These are phyloP conservation scores for Ochropleura leucogaster DNA, from an alignment of 2,888 invertebrate species.

Conservation along the genomic window DNA sequence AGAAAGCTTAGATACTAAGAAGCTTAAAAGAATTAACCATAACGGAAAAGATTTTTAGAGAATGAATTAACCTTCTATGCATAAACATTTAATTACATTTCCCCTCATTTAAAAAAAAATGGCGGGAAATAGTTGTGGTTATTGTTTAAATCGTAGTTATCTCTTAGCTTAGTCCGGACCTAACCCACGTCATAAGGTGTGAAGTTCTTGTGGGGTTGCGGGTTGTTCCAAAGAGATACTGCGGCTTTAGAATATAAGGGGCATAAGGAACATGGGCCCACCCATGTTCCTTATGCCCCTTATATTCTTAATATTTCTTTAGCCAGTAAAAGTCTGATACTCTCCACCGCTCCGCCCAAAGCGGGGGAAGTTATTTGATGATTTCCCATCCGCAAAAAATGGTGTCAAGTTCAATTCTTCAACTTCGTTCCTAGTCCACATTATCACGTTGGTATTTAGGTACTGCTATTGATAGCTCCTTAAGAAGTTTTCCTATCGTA, in stretches of 20 bases:
- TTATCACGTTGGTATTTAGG: background rate
- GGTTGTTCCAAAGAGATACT: too few relatives aligned
- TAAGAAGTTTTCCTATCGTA: background rate
- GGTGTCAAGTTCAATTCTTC: background rate
- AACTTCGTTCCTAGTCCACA: background rate
- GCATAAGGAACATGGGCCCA: too few relatives aligned
- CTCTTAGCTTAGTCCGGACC: background rate
- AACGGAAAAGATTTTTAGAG: background rate
- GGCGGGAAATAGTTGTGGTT: background rate
- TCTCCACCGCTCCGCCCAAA: too few relatives aligned
- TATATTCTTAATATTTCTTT: too few relatives aligned
- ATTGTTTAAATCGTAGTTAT: background rate
- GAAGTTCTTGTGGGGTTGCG: background rate
- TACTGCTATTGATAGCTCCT: conserved; percentile 8
- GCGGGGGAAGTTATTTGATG: too few relatives aligned
- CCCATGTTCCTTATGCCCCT: too few relatives aligned
- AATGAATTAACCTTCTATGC: background rate
- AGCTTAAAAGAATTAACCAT: too few relatives aligned
- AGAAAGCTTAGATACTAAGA: too few relatives aligned
- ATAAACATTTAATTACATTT: background rate
- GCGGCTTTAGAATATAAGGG: too few relatives aligned
- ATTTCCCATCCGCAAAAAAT: too few relatives aligned
- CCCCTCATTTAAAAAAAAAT: background rate
- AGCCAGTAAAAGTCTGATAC: too few relatives aligned
- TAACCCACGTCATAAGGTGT: background rate